Base-by-base conservation (phyloP, 2,888 invertebrate species). In the Lissocephala sabroskyi region DNA sequence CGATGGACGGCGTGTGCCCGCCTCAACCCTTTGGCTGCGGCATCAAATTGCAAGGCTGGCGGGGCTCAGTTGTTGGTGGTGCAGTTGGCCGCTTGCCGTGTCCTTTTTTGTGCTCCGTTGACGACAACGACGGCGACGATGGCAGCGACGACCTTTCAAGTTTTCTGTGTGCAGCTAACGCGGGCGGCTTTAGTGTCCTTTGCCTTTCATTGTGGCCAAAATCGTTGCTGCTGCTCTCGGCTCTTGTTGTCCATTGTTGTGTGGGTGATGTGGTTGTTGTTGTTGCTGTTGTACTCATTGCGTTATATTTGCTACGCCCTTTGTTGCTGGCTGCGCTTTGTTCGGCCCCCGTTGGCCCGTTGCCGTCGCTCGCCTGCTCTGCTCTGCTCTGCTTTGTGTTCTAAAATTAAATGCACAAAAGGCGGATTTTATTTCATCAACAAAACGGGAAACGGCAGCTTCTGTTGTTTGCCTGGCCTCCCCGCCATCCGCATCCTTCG, bases 331-430 rank as follows among this genome's bases (percentile, higher is more conserved):
- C 70, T 63, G 61, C 61, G 77, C 70, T 63, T 71, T 76, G 70
- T 76, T 73, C 66, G 52, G 43, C 67, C 17, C n/a, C 7, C 3
- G 7, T 71, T 75, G 52, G 43, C 67, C n/a, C 17, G 30, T 10
- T 30, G n/a, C 30, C 4, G 23, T 19, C n/a, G 19, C 19, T 37
- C n/a, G 18, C 37, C 18, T n/a, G 19, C 37, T 19, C 10, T 19
- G 17, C 7, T 16, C 18, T 11, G 18, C 19, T 18, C 37, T 19
- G 37, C 16, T 37, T 37, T 37, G 37, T 49, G 66, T 76, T 75
- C 71, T 59, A 65, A 77, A 77, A 79, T 76, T 74, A 74, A 77
- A 79, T 79, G 71, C 75, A 77, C 79, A 79, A 77, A 76, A 77
- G 77, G 65, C 65, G 77, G 71, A 73, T 73, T 73, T 77, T 66